phyloP scores from a whole-genome alignment of 2,888 invertebrate genomes.

The Trissonchulus latispiculum region DNA sequence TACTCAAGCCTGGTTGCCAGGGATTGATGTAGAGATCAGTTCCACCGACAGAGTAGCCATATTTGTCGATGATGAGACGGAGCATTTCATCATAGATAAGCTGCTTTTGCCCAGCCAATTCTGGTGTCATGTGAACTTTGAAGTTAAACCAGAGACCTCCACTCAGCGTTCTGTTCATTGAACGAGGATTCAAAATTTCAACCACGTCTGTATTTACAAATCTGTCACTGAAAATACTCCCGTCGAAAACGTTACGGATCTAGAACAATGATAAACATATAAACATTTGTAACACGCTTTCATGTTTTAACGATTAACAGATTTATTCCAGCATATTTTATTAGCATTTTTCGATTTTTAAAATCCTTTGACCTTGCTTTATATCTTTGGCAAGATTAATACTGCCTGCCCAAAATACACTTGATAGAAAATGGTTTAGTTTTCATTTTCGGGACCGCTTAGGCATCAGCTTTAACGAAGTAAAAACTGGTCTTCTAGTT shows the following conservation, averaged over 20 bases:
- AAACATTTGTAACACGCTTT: no score
- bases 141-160: slow-evolving; percentile 10
- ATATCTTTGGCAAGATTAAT: no score
- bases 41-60: slow-evolving; percentile 15
- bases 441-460: no score
- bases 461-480: no score
- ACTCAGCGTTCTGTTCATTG: background rate
- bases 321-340: no score
- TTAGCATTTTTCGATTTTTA: no score
- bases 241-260: background rate
- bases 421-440: no score
- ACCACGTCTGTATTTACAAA: background rate
- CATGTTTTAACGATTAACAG: no score
- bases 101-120: background rate
- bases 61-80: background rate
- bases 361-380: no score
- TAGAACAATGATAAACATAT: no score
- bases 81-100: background rate
- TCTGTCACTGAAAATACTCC: background rate
- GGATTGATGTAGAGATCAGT: slow-evolving; percentile 26
- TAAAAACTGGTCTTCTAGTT: no score
- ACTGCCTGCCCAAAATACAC: no score
- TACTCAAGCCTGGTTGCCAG: slow-evolving; percentile 7
- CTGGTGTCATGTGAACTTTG: background rate
- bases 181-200: background rate